These are phyloP conservation scores for Anguilla japonica DNA, from an alignment of 2,113 vertebrate genomes.

Conservation along the genomic window DNA sequence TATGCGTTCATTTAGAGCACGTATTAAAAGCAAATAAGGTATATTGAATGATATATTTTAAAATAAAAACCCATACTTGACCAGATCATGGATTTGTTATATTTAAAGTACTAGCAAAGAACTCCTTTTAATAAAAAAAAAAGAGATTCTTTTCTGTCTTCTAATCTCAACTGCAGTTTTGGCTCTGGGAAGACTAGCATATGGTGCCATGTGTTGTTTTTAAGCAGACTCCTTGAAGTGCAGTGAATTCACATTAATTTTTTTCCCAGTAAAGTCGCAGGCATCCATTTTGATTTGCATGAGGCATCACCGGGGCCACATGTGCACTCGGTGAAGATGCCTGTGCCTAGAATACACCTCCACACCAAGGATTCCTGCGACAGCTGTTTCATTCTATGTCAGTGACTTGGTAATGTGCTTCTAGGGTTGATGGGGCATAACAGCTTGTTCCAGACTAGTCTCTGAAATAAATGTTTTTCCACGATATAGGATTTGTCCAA, in stretches of 20 bases:
- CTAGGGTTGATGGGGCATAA: conserved; percentile 60
- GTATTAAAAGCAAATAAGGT: no score
- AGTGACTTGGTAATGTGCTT: conserved; percentile 54
- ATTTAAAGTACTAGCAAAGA: background rate
- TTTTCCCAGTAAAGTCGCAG: conserved; percentile 51
- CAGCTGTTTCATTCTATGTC: conserved; percentile 61
- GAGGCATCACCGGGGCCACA: conserved; percentile 57
- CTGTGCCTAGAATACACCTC: conserved; percentile 40
- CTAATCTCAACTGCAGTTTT: conserved; percentile 39
- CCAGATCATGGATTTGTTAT: background rate
- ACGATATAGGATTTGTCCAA: conserved; percentile 5
- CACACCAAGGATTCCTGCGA: conserved; percentile 42
- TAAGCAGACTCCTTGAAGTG: conserved; percentile 57
- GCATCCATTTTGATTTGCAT: conserved; percentile 63
- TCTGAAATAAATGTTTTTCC: background rate
- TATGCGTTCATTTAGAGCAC: no score
- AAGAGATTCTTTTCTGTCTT: background rate
- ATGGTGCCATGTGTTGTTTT: conserved; percentile 68
- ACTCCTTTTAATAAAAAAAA: background rate
- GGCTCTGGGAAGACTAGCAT: conserved; percentile 50
- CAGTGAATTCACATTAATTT: conserved; percentile 58
- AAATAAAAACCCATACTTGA: no score
- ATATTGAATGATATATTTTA: no score
- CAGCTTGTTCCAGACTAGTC: conserved; percentile 48
- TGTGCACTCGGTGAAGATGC: conserved; percentile 46